Evolutionary conservation across 2,113 vertebrate species (phyloP).

Genomic region (Corythornis madagascariensis): DNA sequence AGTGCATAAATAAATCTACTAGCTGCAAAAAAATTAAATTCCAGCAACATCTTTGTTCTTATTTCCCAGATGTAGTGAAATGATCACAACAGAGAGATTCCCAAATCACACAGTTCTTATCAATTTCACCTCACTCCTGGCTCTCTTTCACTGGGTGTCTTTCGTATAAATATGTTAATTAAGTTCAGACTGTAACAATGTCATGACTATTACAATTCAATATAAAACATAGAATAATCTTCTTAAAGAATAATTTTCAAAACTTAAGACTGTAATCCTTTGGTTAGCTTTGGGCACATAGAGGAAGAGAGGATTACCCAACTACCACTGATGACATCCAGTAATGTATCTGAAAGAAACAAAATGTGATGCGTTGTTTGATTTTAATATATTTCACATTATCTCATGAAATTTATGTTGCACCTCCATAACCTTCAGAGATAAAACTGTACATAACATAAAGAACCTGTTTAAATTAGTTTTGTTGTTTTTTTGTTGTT

Average conservation of each 20-base stretch:
- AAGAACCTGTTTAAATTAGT: not conserved
- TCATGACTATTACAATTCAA: not conserved
- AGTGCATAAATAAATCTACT: not conserved
- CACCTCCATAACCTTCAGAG: not conserved
- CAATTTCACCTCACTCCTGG: not conserved
- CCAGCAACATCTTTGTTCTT: not conserved
- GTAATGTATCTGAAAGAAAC: not conserved
- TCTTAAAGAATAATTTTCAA: not conserved
- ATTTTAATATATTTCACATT: not conserved
- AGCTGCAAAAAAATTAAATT: not conserved
- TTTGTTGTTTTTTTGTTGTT: no score
- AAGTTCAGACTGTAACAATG: not conserved
- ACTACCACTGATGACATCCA: not conserved
- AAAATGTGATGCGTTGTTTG: not conserved
- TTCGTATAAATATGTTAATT: not conserved
- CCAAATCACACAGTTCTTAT: not conserved
- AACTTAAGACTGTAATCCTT: not conserved
- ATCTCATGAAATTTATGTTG: not conserved
- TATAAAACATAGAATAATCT: not conserved
- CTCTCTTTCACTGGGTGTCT: not conserved
- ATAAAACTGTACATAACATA: not conserved
- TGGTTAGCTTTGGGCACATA: not conserved
- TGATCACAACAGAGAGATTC: not conserved
- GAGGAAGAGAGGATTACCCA: not conserved
- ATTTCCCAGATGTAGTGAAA: not conserved